Percentiles rank a stretch among this genome's conserved stretches.
Evolutionary conservation across 2,888 invertebrate genomes (phyloP).

Genomic region (Oligia latruncula): DNA sequence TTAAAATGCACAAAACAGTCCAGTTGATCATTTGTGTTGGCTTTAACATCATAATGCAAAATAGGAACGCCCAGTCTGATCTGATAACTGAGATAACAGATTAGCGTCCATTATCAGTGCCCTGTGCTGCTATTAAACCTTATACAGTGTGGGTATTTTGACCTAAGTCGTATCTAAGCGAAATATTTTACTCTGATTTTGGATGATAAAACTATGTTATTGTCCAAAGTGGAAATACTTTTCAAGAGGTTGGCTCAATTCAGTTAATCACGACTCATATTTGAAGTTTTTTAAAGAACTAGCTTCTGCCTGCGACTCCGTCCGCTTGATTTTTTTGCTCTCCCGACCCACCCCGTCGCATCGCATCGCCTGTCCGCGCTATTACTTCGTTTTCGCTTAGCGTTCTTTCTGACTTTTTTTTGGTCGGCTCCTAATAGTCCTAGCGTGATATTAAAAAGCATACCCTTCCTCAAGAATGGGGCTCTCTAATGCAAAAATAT

Average conservation of each 20-base stretch:
- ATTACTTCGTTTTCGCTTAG: background rate
- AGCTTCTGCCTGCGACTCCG: too few species aligned
- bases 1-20: background rate
- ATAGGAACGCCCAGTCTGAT: conserved; percentile 25
- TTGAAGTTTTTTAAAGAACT: too few species aligned
- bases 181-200: background rate
- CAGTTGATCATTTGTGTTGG: background rate
- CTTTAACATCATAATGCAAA: conserved; percentile 33
- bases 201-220: background rate
- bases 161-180: background rate
- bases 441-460: too few species aligned
- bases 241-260: background rate
- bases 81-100: conserved; percentile 46
- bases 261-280: background rate
- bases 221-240: background rate
- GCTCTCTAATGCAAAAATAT: too few species aligned
- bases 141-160: conserved; percentile 32
- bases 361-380: background rate
- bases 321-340: too few species aligned
- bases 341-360: background rate
- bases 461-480: too few species aligned
- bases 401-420: too few species aligned
- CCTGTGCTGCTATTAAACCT: conserved; percentile 10
- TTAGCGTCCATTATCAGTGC: conserved; percentile 47
- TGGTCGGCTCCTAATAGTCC: too few species aligned